These are phyloP conservation scores for Brevipalpus yothersi DNA, from an alignment of 1,140 invertebrate genomes.

Conservation along the genomic window DNA sequence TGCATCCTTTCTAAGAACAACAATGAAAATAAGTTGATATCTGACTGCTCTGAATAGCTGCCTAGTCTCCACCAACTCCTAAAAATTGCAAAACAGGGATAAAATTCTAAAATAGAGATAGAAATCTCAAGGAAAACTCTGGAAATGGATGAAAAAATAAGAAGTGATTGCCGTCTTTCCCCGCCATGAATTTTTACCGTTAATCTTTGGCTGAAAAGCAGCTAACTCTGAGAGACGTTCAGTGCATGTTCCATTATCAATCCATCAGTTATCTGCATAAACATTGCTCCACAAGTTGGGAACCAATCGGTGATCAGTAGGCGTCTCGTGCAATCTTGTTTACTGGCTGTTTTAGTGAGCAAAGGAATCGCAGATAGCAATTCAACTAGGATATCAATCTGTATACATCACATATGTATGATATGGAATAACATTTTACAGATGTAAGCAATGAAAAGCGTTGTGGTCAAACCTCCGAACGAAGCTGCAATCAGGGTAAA, in stretches of 20 bases:
- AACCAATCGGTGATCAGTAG: conserved; percentile 5
- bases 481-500: conserved; percentile 89
- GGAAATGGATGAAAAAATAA: too few relatives aligned
- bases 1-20: conserved; percentile 16
- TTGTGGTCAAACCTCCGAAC: conserved; percentile 69
- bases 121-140: too few relatives aligned
- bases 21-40: conserved; percentile 16
- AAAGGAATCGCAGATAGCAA: conserved; percentile 37
- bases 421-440: conserved; percentile 1
- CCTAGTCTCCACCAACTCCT: conserved; percentile 17
- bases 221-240: conserved; percentile 19
- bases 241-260: conserved; percentile 19
- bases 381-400: not conserved
- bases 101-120: too few relatives aligned
- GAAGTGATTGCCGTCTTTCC: too few relatives aligned
- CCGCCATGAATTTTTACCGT: not conserved
- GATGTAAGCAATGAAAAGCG: conserved; percentile 21
- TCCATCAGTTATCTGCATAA: conserved; percentile 11
- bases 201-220: conserved; percentile 23
- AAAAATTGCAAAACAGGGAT: conserved; percentile 17
- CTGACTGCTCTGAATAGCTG: conserved; percentile 30
- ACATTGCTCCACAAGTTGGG: conserved; percentile 5
- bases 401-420: not conserved
- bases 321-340: conserved; percentile 31
- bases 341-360: conserved; percentile 46